Percentiles rank a stretch among this genome's conserved stretches.
These are phyloP conservation scores for Halcyon malimbica DNA, from an alignment of 2,113 vertebrate genomes.

Conservation along the genomic window DNA sequence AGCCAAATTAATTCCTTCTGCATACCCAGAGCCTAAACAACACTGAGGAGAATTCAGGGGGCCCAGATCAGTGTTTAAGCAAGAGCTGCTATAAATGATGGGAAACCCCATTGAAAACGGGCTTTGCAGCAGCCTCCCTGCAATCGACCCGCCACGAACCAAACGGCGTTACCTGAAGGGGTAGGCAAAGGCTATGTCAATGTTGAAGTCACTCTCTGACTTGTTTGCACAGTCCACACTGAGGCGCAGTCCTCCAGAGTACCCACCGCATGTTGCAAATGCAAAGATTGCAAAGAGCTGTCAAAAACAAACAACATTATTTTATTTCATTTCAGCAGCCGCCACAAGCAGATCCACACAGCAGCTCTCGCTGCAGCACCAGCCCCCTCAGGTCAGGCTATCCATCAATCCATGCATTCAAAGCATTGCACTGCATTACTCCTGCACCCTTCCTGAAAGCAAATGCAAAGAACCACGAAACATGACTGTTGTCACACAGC, in stretches of 20 bases:
- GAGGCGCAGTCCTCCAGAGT: constrained; percentile 92
- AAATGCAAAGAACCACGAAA: not conserved
- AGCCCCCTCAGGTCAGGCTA: not conserved
- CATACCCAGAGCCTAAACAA: not conserved
- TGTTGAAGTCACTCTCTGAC: constrained; percentile 93
- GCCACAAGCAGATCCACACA: not conserved
- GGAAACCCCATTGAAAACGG: accelerated
- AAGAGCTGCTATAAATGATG: accelerated
- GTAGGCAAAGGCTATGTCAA: constrained; percentile 91
- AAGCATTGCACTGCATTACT: not conserved
- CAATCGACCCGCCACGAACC: not conserved
- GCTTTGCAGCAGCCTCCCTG: not conserved
- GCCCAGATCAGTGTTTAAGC: accelerated
- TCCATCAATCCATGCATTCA: not conserved
- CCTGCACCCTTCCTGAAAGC: not conserved
- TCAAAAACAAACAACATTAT: constrained; percentile 37
- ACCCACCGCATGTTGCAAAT: constrained; percentile 98
- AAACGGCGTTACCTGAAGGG: constrained; percentile 89
- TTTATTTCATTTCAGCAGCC: not conserved
- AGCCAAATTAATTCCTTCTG: not conserved
- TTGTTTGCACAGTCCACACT: constrained; percentile 97
- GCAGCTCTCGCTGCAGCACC: not conserved
- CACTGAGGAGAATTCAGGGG: not conserved
- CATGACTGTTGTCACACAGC: not conserved
- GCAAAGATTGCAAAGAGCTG: constrained; percentile 99